Evolutionary conservation across 2,113 vertebrate genomes (phyloP), one percentile per base, ranked within the genome.

Genomic region (Cromileptes altivelis): DNA sequence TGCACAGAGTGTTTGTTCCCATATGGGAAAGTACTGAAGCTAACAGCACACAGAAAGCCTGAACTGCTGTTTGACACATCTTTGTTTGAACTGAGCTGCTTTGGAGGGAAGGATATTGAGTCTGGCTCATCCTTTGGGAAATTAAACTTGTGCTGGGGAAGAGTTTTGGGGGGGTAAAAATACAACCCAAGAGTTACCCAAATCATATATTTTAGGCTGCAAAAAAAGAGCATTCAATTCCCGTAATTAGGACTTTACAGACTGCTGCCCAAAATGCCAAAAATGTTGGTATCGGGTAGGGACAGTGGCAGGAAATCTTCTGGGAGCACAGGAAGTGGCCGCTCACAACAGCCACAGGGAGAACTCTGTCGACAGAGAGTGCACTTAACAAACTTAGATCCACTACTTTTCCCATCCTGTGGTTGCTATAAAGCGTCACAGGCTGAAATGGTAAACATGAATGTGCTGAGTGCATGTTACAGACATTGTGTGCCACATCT

Each of bases 1-100:
- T 89, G 49, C 87, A 91, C 80, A 85, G 78, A 58, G 49, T 92
- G 81, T 94, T 94, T 94, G 87, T 80, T 84, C 70, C 81, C 58
- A 73, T 91, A 87, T 92, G 82, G 89, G 91, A 93, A 91, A 91
- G 85, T 73, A 56, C 60, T 82, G 70, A 37, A 25, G 72, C 82
- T 82, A 12, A 33, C 49, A 21, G 74, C 81, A 86, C 76, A 93
- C 85, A 89, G 72, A 87, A 88, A 63, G 72, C 53, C 77, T 58
- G 65, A 76, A 68, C 75, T 80, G 37, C 52, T 86, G 83, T 92
- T 91, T 91, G 86, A 86, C 85, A 82, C 6, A 1, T 75, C 86
- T 90, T 83, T 91, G 61, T 93, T 90, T 84, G 78, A 75, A 55
- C 21, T 81, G 78, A 86, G 58, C 71, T 61, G 50, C 60, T 82